Evolutionary conservation across 2,113 vertebrate species (phyloP).

Genomic region (Haplotaxodon microlepis): DNA sequence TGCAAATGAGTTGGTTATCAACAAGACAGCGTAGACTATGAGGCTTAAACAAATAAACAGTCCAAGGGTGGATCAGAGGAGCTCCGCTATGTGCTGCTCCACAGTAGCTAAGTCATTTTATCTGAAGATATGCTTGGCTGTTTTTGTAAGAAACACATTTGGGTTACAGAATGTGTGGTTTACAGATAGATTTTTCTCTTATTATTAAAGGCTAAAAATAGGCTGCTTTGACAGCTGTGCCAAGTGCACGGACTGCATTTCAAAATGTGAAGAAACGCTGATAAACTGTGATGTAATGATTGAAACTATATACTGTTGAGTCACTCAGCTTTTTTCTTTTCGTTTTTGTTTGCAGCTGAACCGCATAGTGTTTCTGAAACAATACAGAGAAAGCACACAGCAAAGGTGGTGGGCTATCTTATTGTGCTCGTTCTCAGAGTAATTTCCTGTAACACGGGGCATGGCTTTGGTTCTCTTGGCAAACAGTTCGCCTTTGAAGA

Average conservation of each 20-base stretch:
- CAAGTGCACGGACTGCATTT: background rate
- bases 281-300: background rate
- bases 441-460: conserved; percentile 58
- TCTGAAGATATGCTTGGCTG: background rate
- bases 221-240: background rate
- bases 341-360: background rate
- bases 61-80: conserved; percentile 5
- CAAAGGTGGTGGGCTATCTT: conserved; percentile 15
- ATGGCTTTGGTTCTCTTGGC: conserved; percentile 17
- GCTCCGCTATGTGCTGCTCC: background rate
- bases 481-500: conserved; percentile 55
- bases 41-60: conserved; percentile 37
- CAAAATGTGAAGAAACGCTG: background rate
- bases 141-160: background rate
- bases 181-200: background rate
- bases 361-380: background rate
- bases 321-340: background rate
- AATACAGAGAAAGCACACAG: background rate
- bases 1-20: conserved; percentile 57
- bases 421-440: conserved; percentile 22
- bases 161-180: background rate
- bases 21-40: background rate
- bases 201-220: background rate
- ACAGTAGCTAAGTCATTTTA: background rate
- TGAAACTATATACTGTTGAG: background rate